Conservation (phyloP, 1,140 invertebrate genomes). For the Hylaeus anthracinus region DNA sequence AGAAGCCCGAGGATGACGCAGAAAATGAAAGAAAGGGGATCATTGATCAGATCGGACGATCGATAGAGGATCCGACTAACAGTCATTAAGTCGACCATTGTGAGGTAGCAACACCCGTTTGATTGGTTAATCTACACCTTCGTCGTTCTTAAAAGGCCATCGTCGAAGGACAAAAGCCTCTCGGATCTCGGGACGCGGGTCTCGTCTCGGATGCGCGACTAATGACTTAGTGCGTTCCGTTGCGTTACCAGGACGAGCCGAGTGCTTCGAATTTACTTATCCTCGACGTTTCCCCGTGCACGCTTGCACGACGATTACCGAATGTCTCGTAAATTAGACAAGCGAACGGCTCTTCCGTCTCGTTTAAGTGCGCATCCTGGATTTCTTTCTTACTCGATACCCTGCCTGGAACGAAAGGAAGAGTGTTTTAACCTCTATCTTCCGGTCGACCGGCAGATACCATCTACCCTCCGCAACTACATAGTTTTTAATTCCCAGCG, state of each 20-base stretch:
- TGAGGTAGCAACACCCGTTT: slow-evolving; percentile 71
- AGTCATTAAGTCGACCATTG: slow-evolving; percentile 75
- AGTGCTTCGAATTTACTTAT: slow-evolving; percentile 8
- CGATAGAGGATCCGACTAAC: slow-evolving; percentile 64
- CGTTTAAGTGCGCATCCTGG: slow-evolving; percentile 60
- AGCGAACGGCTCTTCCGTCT: slow-evolving; percentile 63
- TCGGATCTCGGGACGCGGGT: neutral
- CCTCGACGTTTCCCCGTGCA: slow-evolving; percentile 28
- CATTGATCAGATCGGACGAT: slow-evolving; percentile 63
- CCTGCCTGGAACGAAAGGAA: slow-evolving; percentile 33
- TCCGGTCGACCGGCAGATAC: slow-evolving; percentile 55
- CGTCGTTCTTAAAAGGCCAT: slow-evolving; percentile 46
- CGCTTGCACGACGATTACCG: slow-evolving; percentile 21
- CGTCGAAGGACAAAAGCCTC: slow-evolving; percentile 41
- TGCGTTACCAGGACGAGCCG: neutral
- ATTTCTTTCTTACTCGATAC: slow-evolving; percentile 38
- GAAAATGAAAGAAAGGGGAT: slow-evolving; percentile 62
- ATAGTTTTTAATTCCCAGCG: neutral
- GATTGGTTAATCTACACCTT: slow-evolving; percentile 76
- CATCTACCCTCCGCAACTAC: neutral
- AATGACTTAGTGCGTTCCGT: neutral
- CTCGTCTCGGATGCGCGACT: neutral
- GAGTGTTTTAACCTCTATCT: slow-evolving; percentile 65
- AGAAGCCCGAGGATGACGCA: slow-evolving; percentile 57
- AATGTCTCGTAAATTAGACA: slow-evolving; percentile 68